These are phyloP conservation scores for Crossocerus cetratus DNA, from an alignment of 2,888 invertebrate genomes.

Conservation along the genomic window DNA sequence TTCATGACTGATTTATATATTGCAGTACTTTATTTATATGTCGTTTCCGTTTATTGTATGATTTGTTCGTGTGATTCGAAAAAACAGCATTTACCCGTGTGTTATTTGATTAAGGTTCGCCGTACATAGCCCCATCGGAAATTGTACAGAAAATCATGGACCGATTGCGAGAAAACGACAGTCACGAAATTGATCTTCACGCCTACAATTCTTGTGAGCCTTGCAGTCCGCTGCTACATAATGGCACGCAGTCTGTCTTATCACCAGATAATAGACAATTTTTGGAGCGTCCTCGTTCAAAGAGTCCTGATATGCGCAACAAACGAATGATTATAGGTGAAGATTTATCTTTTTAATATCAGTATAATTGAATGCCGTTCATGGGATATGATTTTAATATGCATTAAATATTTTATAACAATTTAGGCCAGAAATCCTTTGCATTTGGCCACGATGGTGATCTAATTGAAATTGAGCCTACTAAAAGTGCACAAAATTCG, in stretches of 20 bases:
- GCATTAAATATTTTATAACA: conserved; percentile 63
- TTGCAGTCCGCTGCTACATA: conserved; percentile 52
- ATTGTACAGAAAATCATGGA: conserved; percentile 91
- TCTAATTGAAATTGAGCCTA: conserved; percentile 69
- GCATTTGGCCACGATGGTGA: conserved; percentile 73
- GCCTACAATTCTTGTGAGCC: conserved; percentile 58
- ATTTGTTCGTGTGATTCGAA: background rate
- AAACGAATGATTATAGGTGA: conserved; percentile 75
- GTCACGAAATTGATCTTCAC: conserved; percentile 69
- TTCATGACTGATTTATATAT: too few species aligned
- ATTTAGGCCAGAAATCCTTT: conserved; percentile 73
- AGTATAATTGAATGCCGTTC: background rate
- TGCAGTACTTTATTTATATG: background rate
- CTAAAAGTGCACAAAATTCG: conserved; percentile 23
- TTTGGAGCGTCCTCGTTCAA: conserved; percentile 72
- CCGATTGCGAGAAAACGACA: conserved; percentile 77
- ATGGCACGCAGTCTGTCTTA: conserved; percentile 70
- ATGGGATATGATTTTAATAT: background rate
- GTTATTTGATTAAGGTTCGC: conserved; percentile 80
- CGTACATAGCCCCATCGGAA: conserved; percentile 87
- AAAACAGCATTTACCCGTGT: too few species aligned
- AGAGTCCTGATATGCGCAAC: conserved; percentile 75
- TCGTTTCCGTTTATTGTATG: background rate
- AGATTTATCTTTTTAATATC: too few species aligned
- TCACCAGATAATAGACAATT: conserved; percentile 74